Percentiles rank a stretch among this genome's conserved stretches.
Evolutionary conservation across 2,888 invertebrate species (phyloP).

Genomic region (Eugnorisma glareosa): DNA sequence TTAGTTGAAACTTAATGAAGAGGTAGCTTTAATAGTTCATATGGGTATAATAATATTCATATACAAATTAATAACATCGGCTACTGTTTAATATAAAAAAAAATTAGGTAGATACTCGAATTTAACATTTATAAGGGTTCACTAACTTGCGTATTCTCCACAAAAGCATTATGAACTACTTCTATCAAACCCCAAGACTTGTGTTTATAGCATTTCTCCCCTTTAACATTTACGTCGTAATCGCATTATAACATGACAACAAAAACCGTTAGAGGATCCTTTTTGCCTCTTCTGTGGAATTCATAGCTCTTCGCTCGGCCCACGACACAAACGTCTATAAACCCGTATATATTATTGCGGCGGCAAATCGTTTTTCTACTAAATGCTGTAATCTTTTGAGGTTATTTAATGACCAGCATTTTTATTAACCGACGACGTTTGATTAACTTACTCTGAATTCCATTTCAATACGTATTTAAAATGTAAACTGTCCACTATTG

Average conservation of each 20-base stretch:
- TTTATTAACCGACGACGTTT: slow-evolving; percentile 68
- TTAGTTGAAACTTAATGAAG: slow-evolving; percentile 1
- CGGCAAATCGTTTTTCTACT: slow-evolving; percentile 72
- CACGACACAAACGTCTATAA: slow-evolving; percentile 73
- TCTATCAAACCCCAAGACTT: slow-evolving; percentile 47
- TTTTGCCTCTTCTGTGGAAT: slow-evolving; percentile 61
- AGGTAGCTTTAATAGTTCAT: background rate
- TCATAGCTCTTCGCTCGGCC: slow-evolving; percentile 64
- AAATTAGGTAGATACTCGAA: background rate
- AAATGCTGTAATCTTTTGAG: slow-evolving; percentile 74
- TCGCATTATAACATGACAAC: slow-evolving; percentile 57
- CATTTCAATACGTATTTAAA: slow-evolving; percentile 50
- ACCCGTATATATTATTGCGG: slow-evolving; percentile 72
- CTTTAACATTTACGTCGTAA: slow-evolving; percentile 55
- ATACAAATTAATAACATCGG: background rate
- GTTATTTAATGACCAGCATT: slow-evolving; percentile 75
- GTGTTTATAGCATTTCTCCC: slow-evolving; percentile 52
- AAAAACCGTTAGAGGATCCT: slow-evolving; percentile 61
- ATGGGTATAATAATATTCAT: background rate
- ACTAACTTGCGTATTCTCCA: slow-evolving; percentile 23
- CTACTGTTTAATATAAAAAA: background rate
- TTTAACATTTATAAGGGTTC: background rate
- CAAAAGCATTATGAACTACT: slow-evolving; percentile 37
- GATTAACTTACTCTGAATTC: slow-evolving; percentile 65
- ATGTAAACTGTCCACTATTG: slow-evolving; percentile 57